Evolutionary conservation across 1,140 invertebrate species (phyloP), one percentile per base, ranked within the genome.

Genomic region (Drosophila ercepeae): DNA sequence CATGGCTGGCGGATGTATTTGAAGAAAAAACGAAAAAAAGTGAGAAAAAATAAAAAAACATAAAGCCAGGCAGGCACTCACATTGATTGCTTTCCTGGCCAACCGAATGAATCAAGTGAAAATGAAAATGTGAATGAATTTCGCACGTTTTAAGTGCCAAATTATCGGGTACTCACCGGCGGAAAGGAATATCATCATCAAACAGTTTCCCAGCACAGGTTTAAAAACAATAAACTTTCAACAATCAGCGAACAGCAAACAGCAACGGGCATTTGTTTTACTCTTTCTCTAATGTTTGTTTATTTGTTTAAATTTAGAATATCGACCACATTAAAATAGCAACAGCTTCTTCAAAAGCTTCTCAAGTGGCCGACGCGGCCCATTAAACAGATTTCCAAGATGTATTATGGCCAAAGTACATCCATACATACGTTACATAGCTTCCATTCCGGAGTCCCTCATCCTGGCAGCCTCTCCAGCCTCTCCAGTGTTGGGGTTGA

Each of bases 271-370:
- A 16, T 39, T 39, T 39, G 36, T 39, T 39, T 4, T 39, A 39
- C 14, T 39, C 36, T 41, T 14, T 18, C 39, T 45, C 36, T 45
- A 34, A 39, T 78, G 75, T 84, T 84, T 84, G 81, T 84, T 84
- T 84, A 84, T 84, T 84, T 84, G 81, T 84, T 84, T 84, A 84
- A 84, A 84, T 86, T 84, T 84, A 84, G 79, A 84, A 84, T 86
- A 84, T 84, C 79, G 79, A 84, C 79, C 79, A 83, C 79, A 83
- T 83, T 84, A 83, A 83, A 83, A 83, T 83, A 83, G 79, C 75
- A 83, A 84, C 81, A 79, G 72, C 79, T 86, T 79, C 79, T 84
- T 86, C 76, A 86, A 83, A 84, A 79, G 72, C 79, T 64, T 86
- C 81, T 86, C 81, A 86, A 86, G 81, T 86, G 81, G 67, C 63